phyloP scores from a whole-genome alignment of 2,888 invertebrate genomes.

The Polietes domitor region DNA sequence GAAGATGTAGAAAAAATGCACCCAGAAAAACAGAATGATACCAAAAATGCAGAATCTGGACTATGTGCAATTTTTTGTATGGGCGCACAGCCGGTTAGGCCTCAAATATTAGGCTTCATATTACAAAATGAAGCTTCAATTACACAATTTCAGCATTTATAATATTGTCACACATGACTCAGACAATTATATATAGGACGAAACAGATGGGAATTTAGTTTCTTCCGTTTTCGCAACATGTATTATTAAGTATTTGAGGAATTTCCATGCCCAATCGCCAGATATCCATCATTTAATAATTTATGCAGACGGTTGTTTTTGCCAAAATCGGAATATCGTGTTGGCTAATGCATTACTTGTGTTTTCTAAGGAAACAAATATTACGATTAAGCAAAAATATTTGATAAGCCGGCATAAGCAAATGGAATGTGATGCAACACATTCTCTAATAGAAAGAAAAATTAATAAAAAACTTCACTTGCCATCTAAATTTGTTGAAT shows the following conservation, averaged over 20 bases:
- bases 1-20: slow-evolving; percentile 37
- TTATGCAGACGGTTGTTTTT: slow-evolving; percentile 27
- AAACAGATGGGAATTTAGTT: slow-evolving; percentile 30
- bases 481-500: too few relatives aligned
- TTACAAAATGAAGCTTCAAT: slow-evolving; percentile 26
- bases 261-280: slow-evolving; percentile 17
- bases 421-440: not conserved
- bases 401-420: too few relatives aligned
- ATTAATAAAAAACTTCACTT: too few relatives aligned
- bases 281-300: slow-evolving; percentile 32
- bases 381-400: slow-evolving; percentile 22
- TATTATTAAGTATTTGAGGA: slow-evolving; percentile 33
- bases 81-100: slow-evolving; percentile 25
- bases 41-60: slow-evolving; percentile 31
- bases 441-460: too few relatives aligned
- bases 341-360: slow-evolving; percentile 29
- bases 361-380: slow-evolving; percentile 7
- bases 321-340: slow-evolving; percentile 37
- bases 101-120: slow-evolving; percentile 24
- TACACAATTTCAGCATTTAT: slow-evolving; percentile 23
- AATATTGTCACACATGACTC: not conserved
- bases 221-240: slow-evolving; percentile 29
- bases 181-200: slow-evolving; percentile 20
- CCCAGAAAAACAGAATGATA: slow-evolving; percentile 36
- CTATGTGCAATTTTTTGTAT: slow-evolving; percentile 18